phyloP scores from a whole-genome alignment of 2,797 vertebrate species.

The Mus caroli region DNA sequence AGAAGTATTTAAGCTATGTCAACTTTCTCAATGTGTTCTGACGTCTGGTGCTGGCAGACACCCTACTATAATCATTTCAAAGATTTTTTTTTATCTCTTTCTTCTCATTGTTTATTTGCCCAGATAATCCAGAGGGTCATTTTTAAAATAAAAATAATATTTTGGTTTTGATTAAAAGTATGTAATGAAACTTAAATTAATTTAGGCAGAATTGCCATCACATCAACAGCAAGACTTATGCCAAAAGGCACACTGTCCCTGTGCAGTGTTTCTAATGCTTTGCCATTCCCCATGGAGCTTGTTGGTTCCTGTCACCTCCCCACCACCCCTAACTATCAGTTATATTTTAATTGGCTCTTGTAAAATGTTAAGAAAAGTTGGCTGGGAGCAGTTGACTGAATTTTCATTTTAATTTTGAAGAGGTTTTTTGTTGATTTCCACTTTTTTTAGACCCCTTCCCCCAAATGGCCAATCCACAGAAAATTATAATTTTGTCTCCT shows the following conservation, averaged over 20 bases:
- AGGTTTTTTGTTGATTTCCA: not conserved
- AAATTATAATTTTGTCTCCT: slow-evolving; percentile 21
- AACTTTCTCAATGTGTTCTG: slow-evolving; percentile 51
- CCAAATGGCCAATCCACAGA: not conserved
- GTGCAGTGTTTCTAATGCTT: not conserved
- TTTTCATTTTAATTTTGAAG: slow-evolving; percentile 26
- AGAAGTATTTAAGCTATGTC: slow-evolving; percentile 20
- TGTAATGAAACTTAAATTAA: slow-evolving; percentile 44
- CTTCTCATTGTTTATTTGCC: slow-evolving; percentile 31
- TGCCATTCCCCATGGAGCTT: not conserved
- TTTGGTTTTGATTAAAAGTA: slow-evolving; percentile 62
- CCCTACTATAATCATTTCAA: not conserved
- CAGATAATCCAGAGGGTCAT: slow-evolving; percentile 18
- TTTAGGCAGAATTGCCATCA: not conserved
- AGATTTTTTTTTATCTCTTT: not conserved
- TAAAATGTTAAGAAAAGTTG: slow-evolving; percentile 8
- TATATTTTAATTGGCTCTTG: slow-evolving; percentile 5
- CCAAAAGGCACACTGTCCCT: not conserved
- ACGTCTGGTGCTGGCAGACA: not conserved
- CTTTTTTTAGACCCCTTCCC: not conserved
- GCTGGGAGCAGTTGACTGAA: not conserved
- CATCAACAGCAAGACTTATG: not conserved
- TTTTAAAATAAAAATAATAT: slow-evolving; percentile 56
- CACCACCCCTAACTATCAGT: not conserved
- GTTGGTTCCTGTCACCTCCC: not conserved